These are phyloP conservation scores for Tachypleus tridentatus DNA, from an alignment of 1,140 invertebrate species.

Conservation along the genomic window DNA sequence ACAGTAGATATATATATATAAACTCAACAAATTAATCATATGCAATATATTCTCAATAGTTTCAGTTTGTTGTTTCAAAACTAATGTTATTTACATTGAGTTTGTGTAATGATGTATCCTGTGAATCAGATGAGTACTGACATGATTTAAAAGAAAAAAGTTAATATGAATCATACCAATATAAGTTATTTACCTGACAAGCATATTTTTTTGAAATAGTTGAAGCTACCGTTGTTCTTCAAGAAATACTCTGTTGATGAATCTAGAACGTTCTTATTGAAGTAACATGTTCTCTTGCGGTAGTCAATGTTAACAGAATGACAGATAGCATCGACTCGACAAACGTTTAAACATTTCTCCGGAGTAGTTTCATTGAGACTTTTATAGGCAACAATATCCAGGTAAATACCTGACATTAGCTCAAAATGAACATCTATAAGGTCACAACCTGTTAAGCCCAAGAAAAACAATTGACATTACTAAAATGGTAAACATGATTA, in stretches of 20 bases:
- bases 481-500: not conserved
- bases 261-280: constrained; percentile 8
- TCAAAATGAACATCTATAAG: constrained; percentile 15
- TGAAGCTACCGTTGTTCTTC: constrained; percentile 11
- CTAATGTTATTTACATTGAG: no score
- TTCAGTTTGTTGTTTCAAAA: no score
- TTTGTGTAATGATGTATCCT: no score
- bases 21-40: no score
- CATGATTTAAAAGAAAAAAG: no score
- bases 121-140: no score
- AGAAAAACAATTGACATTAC: not conserved
- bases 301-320: constrained; percentile 18
- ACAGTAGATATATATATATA: no score
- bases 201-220: constrained; percentile 22
- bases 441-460: constrained; percentile 12
- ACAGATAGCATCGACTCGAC: constrained; percentile 15
- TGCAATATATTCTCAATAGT: no score
- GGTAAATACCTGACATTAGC: constrained; percentile 8
- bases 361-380: constrained; percentile 10
- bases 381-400: constrained; percentile 7
- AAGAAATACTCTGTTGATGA: constrained; percentile 1
- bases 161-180: no score
- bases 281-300: constrained; percentile 14
- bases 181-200: constrained; percentile 8
- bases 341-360: constrained; percentile 13